These are phyloP conservation scores for Drosophila merina DNA, from an alignment of 2,888 invertebrate genomes.

Conservation along the genomic window DNA sequence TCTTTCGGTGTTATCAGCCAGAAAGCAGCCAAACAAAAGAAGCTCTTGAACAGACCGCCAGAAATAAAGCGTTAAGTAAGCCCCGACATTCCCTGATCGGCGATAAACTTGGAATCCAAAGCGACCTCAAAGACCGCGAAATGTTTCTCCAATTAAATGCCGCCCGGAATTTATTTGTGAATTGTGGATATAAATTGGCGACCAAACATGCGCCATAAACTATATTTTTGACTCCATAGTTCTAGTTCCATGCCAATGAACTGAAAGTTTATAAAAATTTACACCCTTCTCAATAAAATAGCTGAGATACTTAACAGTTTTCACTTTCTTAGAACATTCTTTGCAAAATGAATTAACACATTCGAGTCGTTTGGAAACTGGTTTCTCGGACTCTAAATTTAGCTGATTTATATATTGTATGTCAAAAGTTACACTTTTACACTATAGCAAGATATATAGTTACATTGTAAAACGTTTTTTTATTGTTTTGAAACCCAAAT, in stretches of 20 bases:
- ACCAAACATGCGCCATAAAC: not conserved
- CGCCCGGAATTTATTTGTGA: constrained; percentile 9
- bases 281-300: constrained; percentile 2
- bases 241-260: constrained; percentile 2
- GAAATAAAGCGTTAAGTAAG: not conserved
- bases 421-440: constrained; percentile 2
- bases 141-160: not conserved
- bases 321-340: constrained; percentile 37
- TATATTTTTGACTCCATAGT: not conserved
- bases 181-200: constrained; percentile 13
- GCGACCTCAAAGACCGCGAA: not conserved
- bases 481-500: not conserved
- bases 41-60: constrained; percentile 3
- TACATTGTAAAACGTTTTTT: not conserved
- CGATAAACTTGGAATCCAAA: constrained; percentile 15
- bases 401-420: constrained; percentile 2
- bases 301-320: constrained; percentile 5
- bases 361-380: not conserved
- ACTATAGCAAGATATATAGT: not conserved
- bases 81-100: constrained; percentile 8
- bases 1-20: constrained; percentile 16
- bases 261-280: constrained; percentile 9
- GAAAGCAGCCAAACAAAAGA: constrained; percentile 19
- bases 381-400: not conserved
- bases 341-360: constrained; percentile 52